Evolutionary conservation across 2,888 invertebrate genomes (phyloP), one percentile per base, ranked within the genome.

Genomic region (Dynastes tityus): DNA sequence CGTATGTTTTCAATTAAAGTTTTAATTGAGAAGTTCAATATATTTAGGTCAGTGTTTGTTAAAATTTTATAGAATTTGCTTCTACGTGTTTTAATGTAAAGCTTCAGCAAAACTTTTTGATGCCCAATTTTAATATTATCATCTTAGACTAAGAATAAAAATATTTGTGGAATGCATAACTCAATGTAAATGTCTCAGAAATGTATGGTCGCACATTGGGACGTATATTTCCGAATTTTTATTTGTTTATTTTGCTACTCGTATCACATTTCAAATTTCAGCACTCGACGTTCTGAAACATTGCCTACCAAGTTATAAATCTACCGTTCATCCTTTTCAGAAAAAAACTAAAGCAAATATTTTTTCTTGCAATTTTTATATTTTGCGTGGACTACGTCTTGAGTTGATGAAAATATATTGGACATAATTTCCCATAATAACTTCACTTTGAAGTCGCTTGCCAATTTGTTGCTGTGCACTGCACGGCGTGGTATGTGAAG

Each of bases 391-490:
- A 63, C 32, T 32, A 13, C 37, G 4, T 65, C 45, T 37, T n/a
- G 40, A 65, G 5, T 53, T 27, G 29, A 11, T 70, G 51, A 22
- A n/a, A 58, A 71, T 49, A 37, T 71, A 71, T 53, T 71, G 16
- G 13, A 58, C 37, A 55, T 55, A 71, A 32, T 55, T 16, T 71
- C 32, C 16, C 55, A 55, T 71, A 71, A 71, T 55, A 65, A 49
- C 37, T 32, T 71, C 37, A 55, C 71, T 58, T 71, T 71, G 71
- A 71, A 71, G 71, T 71, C 22, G 55, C 13, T 71, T 58, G 55
- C 55, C 32, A 71, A 71, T 71, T 71, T 71, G 45, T 45, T 6
- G 32, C 53, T 4, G 55, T 63, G 63, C 29, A 63, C 27, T 63
- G 63, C 32, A 32, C 11, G 4, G 4, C 11, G 2, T 4, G 29